A percentile compares a stretch with the other conserved stretches of the same genome.
These are phyloP conservation scores for Cheilinus undulatus DNA, from an alignment of 2,113 vertebrate species.

Conservation along the genomic window DNA sequence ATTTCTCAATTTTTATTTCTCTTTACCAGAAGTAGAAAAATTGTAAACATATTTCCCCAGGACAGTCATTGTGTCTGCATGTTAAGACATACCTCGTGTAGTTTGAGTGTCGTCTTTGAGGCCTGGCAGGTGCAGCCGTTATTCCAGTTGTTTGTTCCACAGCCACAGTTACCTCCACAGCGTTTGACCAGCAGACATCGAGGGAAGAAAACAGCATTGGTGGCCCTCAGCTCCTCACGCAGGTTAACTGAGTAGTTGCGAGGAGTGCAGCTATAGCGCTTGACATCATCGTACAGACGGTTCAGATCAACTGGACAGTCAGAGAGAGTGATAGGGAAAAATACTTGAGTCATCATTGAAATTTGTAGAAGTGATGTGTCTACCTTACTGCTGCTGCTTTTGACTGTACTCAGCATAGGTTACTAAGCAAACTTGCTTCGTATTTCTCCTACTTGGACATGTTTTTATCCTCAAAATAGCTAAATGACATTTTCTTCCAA, in stretches of 20 bases:
- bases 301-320: constrained; percentile 91
- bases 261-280: constrained; percentile 96
- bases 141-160: constrained; percentile 89
- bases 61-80: background rate
- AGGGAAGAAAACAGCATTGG: constrained; percentile 93
- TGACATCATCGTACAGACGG: constrained; percentile 93
- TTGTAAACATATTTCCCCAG: background rate
- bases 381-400: no score
- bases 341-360: no score
- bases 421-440: no score
- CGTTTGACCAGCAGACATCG: constrained; percentile 95
- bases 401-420: no score
- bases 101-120: constrained; percentile 89
- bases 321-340: constrained; percentile 19
- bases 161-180: constrained; percentile 96
- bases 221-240: constrained; percentile 91
- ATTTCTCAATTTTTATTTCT: background rate
- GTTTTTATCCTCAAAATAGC: no score
- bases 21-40: background rate
- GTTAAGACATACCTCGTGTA: constrained; percentile 89
- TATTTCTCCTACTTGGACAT: no score
- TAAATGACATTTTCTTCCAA: no score
- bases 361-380: no score
- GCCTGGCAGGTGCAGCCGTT: constrained; percentile 89
- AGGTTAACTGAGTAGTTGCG: constrained; percentile 95